A percentile compares a stretch with the other conserved stretches of the same genome.
Evolutionary conservation across 1,140 invertebrate genomes (phyloP).

Genomic region (Pentalonia nigronervosa): DNA sequence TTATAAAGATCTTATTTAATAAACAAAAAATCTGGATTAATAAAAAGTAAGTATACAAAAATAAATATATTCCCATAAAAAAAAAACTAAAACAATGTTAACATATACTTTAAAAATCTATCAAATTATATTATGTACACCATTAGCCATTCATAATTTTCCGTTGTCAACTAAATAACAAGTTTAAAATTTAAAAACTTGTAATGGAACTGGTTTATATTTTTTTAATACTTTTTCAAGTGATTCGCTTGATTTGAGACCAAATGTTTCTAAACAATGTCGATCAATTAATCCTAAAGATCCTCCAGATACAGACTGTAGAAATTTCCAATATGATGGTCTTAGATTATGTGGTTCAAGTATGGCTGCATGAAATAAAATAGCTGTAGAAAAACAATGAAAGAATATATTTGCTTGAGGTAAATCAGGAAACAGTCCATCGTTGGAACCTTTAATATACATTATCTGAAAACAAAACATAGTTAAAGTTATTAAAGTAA

Average conservation of each 20-base stretch:
- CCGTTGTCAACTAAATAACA: background rate
- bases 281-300: conserved; percentile 70
- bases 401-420: conserved; percentile 73
- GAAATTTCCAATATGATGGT: conserved; percentile 85
- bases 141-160: background rate
- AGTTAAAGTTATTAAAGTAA: background rate
- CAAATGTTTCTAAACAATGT: conserved; percentile 69
- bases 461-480: conserved; percentile 67
- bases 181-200: conserved; percentile 33
- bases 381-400: conserved; percentile 80
- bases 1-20: background rate
- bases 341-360: conserved; percentile 80
- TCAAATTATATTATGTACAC: background rate
- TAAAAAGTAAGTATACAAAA: background rate
- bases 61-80: background rate
- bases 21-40: background rate
- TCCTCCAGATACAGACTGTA: conserved; percentile 77
- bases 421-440: conserved; percentile 69
- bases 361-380: conserved; percentile 82
- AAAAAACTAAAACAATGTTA: background rate
- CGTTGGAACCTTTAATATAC: conserved; percentile 70
- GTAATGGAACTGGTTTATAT: conserved; percentile 45
- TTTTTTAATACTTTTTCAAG: conserved; percentile 61
- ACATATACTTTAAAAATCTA: conserved; percentile 5
- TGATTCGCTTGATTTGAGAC: conserved; percentile 66